Conservation (phyloP, 2,797 vertebrate genomes). For the Chlorospingus flavigularis region DNA sequence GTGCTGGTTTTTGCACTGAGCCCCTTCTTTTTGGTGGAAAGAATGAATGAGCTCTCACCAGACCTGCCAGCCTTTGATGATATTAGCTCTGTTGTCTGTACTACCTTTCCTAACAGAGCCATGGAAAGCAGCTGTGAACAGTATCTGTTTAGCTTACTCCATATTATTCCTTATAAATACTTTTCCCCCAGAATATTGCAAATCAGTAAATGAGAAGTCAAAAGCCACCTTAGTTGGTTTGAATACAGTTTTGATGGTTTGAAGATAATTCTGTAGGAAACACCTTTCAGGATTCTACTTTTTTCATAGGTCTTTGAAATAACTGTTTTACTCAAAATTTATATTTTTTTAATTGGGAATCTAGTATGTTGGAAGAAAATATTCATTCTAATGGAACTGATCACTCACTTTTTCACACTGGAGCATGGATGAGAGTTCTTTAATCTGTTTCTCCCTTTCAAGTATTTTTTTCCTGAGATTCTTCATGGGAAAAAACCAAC, state of each 20-base stretch:
- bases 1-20: not conserved
- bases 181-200: not conserved
- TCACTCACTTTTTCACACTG: constrained; percentile 81
- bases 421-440: constrained; percentile 76
- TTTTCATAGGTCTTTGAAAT: not conserved
- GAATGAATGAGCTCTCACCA: not conserved
- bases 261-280: not conserved
- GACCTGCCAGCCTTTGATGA: not conserved
- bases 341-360: not conserved
- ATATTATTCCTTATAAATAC: not conserved
- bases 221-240: not conserved
- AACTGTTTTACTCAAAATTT: not conserved
- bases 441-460: constrained; percentile 75
- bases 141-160: not conserved
- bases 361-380: not conserved
- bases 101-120: not conserved
- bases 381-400: not conserved
- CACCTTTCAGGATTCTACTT: not conserved
- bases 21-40: not conserved
- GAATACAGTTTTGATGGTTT: not conserved
- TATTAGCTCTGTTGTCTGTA: not conserved
- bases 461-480: constrained; percentile 78
- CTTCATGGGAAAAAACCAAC: not conserved
- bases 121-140: not conserved
- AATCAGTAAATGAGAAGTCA: not conserved